phyloP scores from a whole-genome alignment of 2,797 vertebrate genomes.

The Macropus fuliginosus region DNA sequence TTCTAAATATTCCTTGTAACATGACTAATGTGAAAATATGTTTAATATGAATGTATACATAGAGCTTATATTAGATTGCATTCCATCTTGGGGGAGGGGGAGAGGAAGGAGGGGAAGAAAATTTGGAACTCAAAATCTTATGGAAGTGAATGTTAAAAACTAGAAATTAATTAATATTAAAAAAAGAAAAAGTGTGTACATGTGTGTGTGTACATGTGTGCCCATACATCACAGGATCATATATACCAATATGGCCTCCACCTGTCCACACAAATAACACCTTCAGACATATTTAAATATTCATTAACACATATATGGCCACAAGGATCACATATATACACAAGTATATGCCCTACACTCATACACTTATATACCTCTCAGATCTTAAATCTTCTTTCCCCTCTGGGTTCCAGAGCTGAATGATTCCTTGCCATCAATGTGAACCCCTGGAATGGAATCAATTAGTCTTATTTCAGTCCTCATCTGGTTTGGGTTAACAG shows the following conservation, averaged over 20 bases:
- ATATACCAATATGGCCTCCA: neutral
- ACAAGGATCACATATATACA: neutral
- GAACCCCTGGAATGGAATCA: conserved; percentile 87
- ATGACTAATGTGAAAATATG: too few species aligned
- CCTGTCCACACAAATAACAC: neutral
- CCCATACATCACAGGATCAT: neutral
- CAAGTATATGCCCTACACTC: neutral
- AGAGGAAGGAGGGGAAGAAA: too few species aligned
- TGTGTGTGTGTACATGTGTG: neutral
- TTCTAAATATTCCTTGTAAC: too few species aligned
- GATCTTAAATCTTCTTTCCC: conserved; percentile 49
- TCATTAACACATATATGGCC: neutral
- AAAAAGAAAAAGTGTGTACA: too few species aligned
- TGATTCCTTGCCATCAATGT: conserved; percentile 81
- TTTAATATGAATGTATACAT: too few species aligned
- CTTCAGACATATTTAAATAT: neutral
- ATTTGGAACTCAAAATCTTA: too few species aligned
- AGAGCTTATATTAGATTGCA: too few species aligned
- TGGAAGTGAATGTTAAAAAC: too few species aligned
- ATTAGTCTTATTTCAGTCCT: conserved; percentile 87
- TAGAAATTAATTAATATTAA: too few species aligned
- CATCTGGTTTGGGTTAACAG: conserved; percentile 88
- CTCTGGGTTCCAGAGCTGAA: conserved; percentile 80
- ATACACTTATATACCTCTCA: neutral
- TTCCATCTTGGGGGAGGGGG: too few species aligned